phyloP scores from a whole-genome alignment of 2,797 vertebrate species.

The Forpus xanthops region DNA sequence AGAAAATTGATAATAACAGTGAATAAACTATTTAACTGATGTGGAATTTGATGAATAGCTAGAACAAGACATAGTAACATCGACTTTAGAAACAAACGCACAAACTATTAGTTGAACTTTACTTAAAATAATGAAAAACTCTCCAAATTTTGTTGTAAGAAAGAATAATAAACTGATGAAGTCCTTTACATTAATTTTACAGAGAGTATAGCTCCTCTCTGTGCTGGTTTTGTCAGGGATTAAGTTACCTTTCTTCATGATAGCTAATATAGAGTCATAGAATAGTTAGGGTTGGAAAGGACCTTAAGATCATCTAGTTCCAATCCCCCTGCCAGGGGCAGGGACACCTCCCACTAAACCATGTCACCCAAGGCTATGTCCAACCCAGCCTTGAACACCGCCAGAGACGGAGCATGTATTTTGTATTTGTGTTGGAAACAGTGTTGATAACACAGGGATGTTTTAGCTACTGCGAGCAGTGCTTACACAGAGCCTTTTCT shows the following conservation, averaged over 20 bases:
- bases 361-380: too few species aligned
- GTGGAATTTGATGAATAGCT: not conserved
- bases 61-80: not conserved
- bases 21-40: not conserved
- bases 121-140: not conserved
- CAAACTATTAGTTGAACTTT: not conserved
- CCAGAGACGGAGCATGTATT: too few species aligned
- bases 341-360: too few species aligned
- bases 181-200: not conserved
- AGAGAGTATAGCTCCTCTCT: not conserved
- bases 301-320: too few species aligned
- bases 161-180: not conserved
- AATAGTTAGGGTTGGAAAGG: too few species aligned
- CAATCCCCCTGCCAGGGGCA: too few species aligned
- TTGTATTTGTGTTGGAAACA: not conserved
- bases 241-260: not conserved
- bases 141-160: not conserved
- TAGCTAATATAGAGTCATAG: not conserved
- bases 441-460: not conserved
- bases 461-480: not conserved
- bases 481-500: not conserved
- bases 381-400: too few species aligned
- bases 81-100: not conserved
- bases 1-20: not conserved
- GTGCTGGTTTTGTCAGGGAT: not conserved